Base-by-base conservation (phyloP, 2,113 vertebrate genomes). In the Epinephelus cyanopodus region DNA sequence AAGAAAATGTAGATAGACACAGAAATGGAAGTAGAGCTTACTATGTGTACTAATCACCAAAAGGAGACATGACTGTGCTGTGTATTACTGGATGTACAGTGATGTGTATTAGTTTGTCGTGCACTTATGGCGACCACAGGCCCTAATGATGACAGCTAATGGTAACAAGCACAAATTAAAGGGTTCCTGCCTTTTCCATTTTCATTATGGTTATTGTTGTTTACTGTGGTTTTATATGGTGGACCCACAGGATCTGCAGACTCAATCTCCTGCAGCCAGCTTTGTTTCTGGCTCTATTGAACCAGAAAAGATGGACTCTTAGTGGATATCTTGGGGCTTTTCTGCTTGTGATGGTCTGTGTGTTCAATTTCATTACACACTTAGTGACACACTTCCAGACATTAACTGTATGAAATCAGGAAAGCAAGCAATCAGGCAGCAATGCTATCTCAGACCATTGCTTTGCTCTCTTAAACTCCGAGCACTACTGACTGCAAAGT, bases 241-340 rank as follows among this genome's bases (percentile, higher is more conserved):
- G 60, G 60, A 84, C 84, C 77, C 86, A 57, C 15, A 62, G 84
- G 91, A 90, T 45, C 65, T 52, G 14, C 76, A 73, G 60, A 79
- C 80, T 89, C 90, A 47, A 80, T 86, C 88, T 82, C 73, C 77
- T 81, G 69, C 82, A 50, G 80, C 78, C 79, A 25, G 71, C 82
- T 89, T 88, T 85, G 81, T 87, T 88, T 90, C 81, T 75, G 81
- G 89, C 87, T 91, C 87, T 65, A 86, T 12, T 89, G 90, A 89
- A 90, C 23, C 82, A 87, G 84, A 91, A 88, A 88, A 82, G 68
- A 82, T 79, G 80, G 91, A 83, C 76, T 83, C 84, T 84, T 79
- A 71, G 85, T 57, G 86, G 86, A 89, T 85, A 79, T 87, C 85
- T 83, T 27, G 60, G 45, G 81, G 81, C 48, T 84, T 81, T 82